Evolutionary conservation across 2,797 vertebrate genomes (phyloP).

Genomic region (Pseudocheirus occidentalis): DNA sequence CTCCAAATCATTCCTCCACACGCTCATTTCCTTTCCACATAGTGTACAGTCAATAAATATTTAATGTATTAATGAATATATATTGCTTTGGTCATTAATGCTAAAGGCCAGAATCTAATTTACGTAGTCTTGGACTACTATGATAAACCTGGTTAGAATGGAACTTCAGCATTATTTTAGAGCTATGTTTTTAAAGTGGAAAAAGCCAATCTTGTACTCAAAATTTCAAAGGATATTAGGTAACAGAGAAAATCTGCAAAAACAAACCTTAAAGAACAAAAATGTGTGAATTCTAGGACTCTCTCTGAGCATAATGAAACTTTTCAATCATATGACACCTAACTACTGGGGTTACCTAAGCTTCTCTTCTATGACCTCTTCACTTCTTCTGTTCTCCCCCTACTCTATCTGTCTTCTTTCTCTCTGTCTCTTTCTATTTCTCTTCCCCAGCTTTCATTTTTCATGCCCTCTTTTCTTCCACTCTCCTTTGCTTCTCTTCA

Average conservation of each 20-base stretch:
- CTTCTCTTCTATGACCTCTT: not conserved
- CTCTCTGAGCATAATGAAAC: not conserved
- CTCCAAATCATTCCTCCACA: not conserved
- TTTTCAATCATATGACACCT: not conserved
- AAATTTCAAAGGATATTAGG: not conserved
- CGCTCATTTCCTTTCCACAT: not conserved
- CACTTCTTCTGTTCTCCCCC: not conserved
- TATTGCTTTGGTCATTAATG: not conserved
- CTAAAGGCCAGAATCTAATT: not conserved
- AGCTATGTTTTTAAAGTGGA: not conserved
- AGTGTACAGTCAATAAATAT: not conserved
- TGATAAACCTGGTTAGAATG: not conserved
- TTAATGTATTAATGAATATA: not conserved
- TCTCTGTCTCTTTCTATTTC: not conserved
- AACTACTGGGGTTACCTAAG: not conserved
- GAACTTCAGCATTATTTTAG: not conserved
- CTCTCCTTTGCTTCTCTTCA: not conserved
- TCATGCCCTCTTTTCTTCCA: slow-evolving; percentile 28
- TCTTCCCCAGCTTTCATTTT: not conserved
- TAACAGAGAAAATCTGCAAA: not conserved
- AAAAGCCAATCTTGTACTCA: not conserved
- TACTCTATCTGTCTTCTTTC: no score
- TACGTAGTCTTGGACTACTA: not conserved
- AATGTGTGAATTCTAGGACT: not conserved
- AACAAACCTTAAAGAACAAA: not conserved